These are phyloP conservation scores for Ferrisia virgata DNA, from an alignment of 2,888 invertebrate species.

Conservation along the genomic window DNA sequence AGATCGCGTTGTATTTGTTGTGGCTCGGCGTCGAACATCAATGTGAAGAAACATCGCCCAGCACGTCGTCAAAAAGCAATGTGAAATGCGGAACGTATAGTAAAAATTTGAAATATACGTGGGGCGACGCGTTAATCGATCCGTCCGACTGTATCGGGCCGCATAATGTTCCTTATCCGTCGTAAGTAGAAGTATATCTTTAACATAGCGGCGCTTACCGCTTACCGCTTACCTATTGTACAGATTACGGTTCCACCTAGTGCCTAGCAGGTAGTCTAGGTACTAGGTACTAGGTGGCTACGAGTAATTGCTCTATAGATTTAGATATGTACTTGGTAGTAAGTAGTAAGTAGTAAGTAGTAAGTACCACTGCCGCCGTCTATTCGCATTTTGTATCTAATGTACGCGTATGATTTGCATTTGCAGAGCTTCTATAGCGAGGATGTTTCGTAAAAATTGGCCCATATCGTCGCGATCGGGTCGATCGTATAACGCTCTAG, in stretches of 20 bases:
- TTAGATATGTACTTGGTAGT: too few relatives aligned
- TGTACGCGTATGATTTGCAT: conserved; percentile 25
- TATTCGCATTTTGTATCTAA: neutral
- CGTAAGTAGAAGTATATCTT: conserved; percentile 59
- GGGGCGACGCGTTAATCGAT: conserved; percentile 82
- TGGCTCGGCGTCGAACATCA: neutral
- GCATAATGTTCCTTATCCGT: conserved; percentile 77
- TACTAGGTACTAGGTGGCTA: too few relatives aligned
- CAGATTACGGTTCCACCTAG: too few relatives aligned
- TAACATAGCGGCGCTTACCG: neutral
- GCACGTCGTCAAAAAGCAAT: neutral
- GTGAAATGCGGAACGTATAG: conserved; percentile 47
- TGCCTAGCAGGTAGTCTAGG: too few relatives aligned
- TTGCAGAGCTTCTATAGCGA: conserved; percentile 70
- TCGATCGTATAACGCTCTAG: conserved; percentile 61
- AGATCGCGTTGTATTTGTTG: neutral
- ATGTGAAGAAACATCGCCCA: neutral
- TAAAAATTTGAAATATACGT: conserved; percentile 69
- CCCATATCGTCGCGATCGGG: conserved; percentile 65
- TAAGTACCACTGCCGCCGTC: too few relatives aligned
- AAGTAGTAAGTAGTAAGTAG: too few relatives aligned
- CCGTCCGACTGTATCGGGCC: conserved; percentile 76
- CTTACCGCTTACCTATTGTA: too few relatives aligned
- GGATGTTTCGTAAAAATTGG: conserved; percentile 64
- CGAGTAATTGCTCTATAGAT: too few relatives aligned